Base-by-base conservation (phyloP, 2,797 vertebrate species). In the Pterois miles region DNA sequence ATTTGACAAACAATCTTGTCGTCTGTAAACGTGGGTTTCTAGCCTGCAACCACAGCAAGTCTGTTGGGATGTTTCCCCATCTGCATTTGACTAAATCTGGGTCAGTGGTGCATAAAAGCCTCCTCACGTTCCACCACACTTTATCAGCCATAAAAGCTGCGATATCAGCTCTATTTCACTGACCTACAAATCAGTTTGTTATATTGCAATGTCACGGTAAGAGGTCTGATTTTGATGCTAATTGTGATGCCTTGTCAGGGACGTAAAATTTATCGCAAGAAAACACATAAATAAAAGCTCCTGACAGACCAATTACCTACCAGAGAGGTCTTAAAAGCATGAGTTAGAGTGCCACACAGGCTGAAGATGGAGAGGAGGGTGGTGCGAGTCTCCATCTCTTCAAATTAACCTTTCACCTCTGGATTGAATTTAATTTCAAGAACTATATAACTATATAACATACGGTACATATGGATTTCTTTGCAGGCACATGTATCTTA, bases 361-460 rank as follows among this genome's bases (percentile, higher is more conserved):
- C 36, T 36, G 43, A 38, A 40, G 20, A 23, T 43, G 38, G 31
- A 31, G 34, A 69, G 18, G 22, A 12, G 29, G 74, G 38, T 13
- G 31, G 25, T 64, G 11, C 2, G 6, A 2, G 16, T 48, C 57
- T 68, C 12, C 11, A 16, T 79, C 56, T n/a, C 16, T 58, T 59
- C 4, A 34, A 20, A 78, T 81, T 23, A 76, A 82, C 48, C 76
- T 82, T 74, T 82, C 20, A 74, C 54, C 82, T 82, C 18, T 53
- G 31, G 25, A 38, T 0, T 71, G 23, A 52, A 67, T 60, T 52
- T 57, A 10, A 54, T 69, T 34, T 57, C 7, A 11, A 57, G 12
- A 66, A 60, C 58, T 36, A n/a, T n/a, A n/a, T n/a, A 73, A 38
- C 2, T 40, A 8, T 22, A 8, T n/a, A 43, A 56, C 31, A 57